Base-by-base conservation (phyloP, 1,140 invertebrate genomes). In the Goniozus legneri region DNA sequence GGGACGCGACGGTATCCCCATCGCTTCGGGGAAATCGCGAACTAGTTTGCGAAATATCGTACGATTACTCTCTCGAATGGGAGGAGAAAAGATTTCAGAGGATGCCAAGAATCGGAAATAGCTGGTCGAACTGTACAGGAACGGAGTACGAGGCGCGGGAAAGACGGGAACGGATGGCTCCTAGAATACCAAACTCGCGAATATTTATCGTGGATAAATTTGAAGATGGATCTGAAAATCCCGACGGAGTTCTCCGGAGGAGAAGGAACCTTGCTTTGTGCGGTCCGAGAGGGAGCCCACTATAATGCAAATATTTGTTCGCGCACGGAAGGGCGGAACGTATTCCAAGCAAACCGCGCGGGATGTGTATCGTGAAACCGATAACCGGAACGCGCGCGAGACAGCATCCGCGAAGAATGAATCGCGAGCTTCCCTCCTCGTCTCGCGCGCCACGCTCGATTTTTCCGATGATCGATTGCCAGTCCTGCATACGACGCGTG, bases 141-240 rank as follows among this genome's bases (percentile, higher is more conserved):
- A n/a, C n/a, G n/a, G 15, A 2, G 34, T 16, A 14, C 34, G 34
- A 36, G 34, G 14, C 4, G 15, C 36, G 18, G 10, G 12, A 8
- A 36, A 2, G 24, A 34, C 8, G n/a, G 20, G 24, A 19, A 35
- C 31, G 39, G 21, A 20, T 30, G 33, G 41, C 42, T 56, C 35
- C 21, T 0, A 44, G 51, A 53, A 54, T 54, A 44, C 19, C 46
- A 57, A 52, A n/a, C 47, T 43, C 45, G 42, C 16, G 51, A 57
- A 54, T 59, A 45, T 57, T 59, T 59, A 53, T 59, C 48, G 39
- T 50, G 47, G 44, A 56, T 46, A 47, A 56, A 56, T 59, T 48
- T 44, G 37, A 50, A 40, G 20, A 32, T 27, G 24, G 55, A 55
- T 55, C 27, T 49, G 30, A 49, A 58, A 56, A 49, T 52, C 51